These are phyloP conservation scores for Troides helena DNA, from an alignment of 2,888 invertebrate species.

Conservation along the genomic window DNA sequence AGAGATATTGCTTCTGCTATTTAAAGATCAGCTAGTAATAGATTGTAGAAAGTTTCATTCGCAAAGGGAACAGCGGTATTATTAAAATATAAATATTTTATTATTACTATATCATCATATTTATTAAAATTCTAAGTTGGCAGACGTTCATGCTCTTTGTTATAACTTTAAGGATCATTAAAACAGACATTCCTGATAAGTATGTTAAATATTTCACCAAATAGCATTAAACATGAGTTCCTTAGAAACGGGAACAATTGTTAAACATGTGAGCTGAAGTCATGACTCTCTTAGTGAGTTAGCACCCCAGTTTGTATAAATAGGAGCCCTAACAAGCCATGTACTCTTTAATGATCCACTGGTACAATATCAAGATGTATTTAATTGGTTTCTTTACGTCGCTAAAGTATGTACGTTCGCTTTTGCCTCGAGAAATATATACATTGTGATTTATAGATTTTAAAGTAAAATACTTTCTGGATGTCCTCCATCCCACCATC, in stretches of 20 bases:
- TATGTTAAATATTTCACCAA: conserved; percentile 6
- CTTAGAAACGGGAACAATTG: conserved; percentile 31
- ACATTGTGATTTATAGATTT: conserved; percentile 27
- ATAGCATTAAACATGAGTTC: conserved; percentile 19
- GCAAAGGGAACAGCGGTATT: no score
- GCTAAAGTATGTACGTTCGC: conserved; percentile 42
- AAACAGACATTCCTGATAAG: background rate
- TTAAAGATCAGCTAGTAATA: no score
- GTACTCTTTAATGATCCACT: conserved; percentile 67
- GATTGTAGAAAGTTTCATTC: no score
- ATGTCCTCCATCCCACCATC: background rate
- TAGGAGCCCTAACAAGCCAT: conserved; percentile 55
- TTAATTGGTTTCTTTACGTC: conserved; percentile 60
- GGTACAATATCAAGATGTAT: conserved; percentile 73
- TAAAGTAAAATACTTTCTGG: background rate
- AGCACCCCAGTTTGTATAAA: conserved; percentile 53
- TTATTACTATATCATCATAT: background rate
- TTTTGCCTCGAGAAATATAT: conserved; percentile 60
- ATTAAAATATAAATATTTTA: no score
- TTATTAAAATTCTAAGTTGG: background rate
- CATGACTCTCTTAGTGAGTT: conserved; percentile 42
- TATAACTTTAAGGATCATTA: background rate
- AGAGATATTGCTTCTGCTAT: no score
- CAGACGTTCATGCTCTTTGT: background rate
- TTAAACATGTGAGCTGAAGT: conserved; percentile 48